A percentile compares a stretch with the other conserved stretches of the same genome.
Conservation (phyloP, 2,797 vertebrate species). For the Gallinago nigripennis region DNA sequence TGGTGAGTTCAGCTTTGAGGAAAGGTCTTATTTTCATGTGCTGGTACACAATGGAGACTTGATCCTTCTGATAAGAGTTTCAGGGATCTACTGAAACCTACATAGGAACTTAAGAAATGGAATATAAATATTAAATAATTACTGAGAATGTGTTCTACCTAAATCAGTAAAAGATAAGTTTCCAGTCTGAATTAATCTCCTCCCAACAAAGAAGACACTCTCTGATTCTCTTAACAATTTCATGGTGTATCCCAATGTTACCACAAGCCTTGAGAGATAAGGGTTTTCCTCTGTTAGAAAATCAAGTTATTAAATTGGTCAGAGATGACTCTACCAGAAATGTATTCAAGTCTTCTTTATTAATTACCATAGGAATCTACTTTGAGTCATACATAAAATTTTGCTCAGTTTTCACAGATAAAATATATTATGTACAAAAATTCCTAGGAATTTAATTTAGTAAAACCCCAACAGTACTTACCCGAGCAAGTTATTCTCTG, state of each 20-base stretch:
- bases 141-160: not conserved
- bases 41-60: not conserved
- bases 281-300: constrained; percentile 64
- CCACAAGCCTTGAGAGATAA: constrained; percentile 66
- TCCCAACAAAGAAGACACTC: constrained; percentile 54
- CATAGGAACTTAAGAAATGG: not conserved
- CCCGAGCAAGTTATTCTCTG: constrained; percentile 47
- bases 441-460: constrained; percentile 47
- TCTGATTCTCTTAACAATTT: constrained; percentile 67
- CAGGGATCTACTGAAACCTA: not conserved
- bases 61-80: not conserved
- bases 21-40: not conserved
- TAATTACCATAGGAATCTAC: constrained; percentile 71
- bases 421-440: constrained; percentile 52
- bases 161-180: constrained; percentile 26
- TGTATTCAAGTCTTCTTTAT: constrained; percentile 59
- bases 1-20: not conserved
- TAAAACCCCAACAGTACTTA: constrained; percentile 62
- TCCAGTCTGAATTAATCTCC: constrained; percentile 20
- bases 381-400: constrained; percentile 34
- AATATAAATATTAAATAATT: constrained; percentile 26
- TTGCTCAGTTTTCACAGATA: constrained; percentile 40
- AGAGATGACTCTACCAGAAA: constrained; percentile 64
- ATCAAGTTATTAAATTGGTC: constrained; percentile 67
- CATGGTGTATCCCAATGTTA: constrained; percentile 45